Conservation (phyloP, 2,797 vertebrate genomes). For the Xyrichtys novacula region DNA sequence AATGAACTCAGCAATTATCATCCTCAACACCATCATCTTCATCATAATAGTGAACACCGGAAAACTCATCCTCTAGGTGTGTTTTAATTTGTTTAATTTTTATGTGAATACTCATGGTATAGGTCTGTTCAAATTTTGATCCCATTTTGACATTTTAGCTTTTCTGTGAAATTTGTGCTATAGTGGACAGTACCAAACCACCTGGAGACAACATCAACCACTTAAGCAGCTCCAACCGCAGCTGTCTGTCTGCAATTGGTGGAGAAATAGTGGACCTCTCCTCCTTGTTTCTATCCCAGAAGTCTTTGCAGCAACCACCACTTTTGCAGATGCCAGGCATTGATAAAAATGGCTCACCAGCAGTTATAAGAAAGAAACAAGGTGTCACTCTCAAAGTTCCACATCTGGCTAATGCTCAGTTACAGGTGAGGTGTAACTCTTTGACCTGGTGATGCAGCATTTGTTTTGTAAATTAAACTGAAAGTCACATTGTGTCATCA, state of each 20-base stretch:
- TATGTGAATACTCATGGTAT: background rate
- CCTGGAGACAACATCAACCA: conserved; percentile 77
- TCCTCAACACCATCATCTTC: conserved; percentile 64
- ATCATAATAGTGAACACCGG: conserved; percentile 68
- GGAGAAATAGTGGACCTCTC: conserved; percentile 69
- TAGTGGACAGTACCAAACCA: conserved; percentile 81
- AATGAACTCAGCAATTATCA: conserved; percentile 71
- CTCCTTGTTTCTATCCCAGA: conserved; percentile 55
- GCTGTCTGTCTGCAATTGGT: conserved; percentile 78
- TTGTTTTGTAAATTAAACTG: background rate
- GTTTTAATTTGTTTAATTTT: conserved; percentile 20
- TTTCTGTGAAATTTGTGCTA: conserved; percentile 7
- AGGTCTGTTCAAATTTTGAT: background rate
- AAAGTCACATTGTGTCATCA: background rate
- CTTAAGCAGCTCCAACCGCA: conserved; percentile 79
- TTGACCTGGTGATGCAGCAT: background rate
- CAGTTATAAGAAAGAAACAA: conserved; percentile 56
- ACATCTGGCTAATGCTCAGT: conserved; percentile 58
- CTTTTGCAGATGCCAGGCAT: conserved; percentile 51
- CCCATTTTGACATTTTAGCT: background rate
- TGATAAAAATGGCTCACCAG: conserved; percentile 62
- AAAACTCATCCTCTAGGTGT: conserved; percentile 65
- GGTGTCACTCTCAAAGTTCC: conserved; percentile 48
- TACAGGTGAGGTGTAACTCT: conserved; percentile 12
- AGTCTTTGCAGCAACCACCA: conserved; percentile 41